These are phyloP conservation scores for Hippocampus zosterae DNA, from an alignment of 2,113 vertebrate species.

Conservation along the genomic window DNA sequence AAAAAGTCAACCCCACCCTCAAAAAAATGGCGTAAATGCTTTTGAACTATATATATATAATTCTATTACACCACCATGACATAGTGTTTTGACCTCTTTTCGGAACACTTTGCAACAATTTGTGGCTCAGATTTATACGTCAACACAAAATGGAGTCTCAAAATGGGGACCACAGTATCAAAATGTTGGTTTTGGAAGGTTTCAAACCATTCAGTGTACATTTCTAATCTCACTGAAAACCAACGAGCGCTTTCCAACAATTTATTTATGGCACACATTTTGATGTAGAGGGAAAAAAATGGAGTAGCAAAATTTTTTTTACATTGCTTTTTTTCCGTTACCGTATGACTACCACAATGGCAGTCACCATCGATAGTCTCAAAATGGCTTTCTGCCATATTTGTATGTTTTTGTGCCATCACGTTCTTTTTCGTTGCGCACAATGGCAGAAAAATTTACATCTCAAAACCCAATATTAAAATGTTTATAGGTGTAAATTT, in stretches of 20 bases:
- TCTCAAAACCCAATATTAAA: neutral
- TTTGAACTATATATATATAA: conserved; percentile 48
- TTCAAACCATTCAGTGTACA: neutral
- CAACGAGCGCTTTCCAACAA: too few relatives aligned
- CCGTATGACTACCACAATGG: too few relatives aligned
- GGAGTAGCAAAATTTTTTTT: too few relatives aligned
- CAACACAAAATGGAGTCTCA: neutral
- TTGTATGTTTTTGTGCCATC: neutral
- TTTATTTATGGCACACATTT: too few relatives aligned
- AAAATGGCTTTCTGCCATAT: too few relatives aligned
- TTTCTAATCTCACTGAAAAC: too few relatives aligned
- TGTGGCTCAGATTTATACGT: neutral
- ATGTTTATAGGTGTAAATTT: too few relatives aligned
- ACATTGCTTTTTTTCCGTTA: too few relatives aligned
- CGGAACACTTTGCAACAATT: conserved; percentile 10
- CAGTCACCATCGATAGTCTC: too few relatives aligned
- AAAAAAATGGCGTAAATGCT: conserved; percentile 80
- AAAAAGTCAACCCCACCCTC: conserved; percentile 81
- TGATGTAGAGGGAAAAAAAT: neutral
- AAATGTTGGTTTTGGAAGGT: neutral
- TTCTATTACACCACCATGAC: neutral
- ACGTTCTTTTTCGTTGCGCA: neutral
- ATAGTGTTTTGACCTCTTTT: conserved; percentile 28
- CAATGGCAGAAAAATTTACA: neutral
- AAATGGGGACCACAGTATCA: neutral